phyloP scores from a whole-genome alignment of 2,797 vertebrate genomes.

The Gambusia yucatana region DNA sequence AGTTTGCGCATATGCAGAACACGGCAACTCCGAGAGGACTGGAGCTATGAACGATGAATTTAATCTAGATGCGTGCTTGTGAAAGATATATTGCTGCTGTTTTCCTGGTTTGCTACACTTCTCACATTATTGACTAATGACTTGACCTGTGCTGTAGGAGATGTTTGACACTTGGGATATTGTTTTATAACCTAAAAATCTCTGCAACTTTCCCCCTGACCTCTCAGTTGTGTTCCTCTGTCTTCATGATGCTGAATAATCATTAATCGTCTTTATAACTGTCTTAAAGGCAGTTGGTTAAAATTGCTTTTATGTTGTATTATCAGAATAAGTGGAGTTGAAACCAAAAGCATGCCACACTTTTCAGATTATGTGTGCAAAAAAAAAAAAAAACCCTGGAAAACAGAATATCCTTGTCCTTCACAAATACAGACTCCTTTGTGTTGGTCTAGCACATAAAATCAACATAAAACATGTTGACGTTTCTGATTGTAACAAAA shows the following conservation, averaged over 20 bases:
- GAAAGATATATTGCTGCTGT: not conserved
- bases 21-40: constrained; percentile 21
- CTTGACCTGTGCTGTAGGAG: not conserved
- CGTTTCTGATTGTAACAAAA: not conserved
- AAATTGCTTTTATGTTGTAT: not conserved
- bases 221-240: not conserved
- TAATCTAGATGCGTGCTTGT: constrained; percentile 13
- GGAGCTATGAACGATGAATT: constrained; percentile 11
- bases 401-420: not conserved
- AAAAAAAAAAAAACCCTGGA: not conserved
- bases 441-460: not conserved
- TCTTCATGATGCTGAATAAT: not conserved
- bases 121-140: not conserved
- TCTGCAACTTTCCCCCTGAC: too few relatives aligned
- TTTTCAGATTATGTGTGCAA: too few relatives aligned
- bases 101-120: not conserved
- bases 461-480: not conserved
- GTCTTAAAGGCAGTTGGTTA: not conserved
- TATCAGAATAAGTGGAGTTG: not conserved
- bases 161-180: not conserved
- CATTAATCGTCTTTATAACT: not conserved
- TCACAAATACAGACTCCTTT: not conserved
- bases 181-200: not conserved
- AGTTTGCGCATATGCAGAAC: constrained; percentile 10
- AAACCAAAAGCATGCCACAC: too few relatives aligned